phyloP scores from a whole-genome alignment of 2,888 invertebrate species.

The Cryptocephalus primarius region DNA sequence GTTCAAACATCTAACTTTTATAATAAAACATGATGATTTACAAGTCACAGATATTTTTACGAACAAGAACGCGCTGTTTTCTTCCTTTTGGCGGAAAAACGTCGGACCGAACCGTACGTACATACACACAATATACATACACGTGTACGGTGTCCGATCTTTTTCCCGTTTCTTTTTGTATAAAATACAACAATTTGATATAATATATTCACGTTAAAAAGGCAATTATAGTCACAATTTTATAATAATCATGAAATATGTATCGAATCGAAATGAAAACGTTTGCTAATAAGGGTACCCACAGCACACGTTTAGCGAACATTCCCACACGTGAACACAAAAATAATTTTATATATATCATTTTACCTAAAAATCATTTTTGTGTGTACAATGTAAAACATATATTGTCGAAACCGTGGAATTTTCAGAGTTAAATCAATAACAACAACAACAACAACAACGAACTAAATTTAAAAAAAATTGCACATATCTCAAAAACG shows the following conservation, averaged over 20 bases:
- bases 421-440: slow-evolving; percentile 20
- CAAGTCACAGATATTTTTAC: slow-evolving; percentile 36
- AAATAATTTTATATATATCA: slow-evolving; percentile 14
- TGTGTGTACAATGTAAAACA: slow-evolving; percentile 30
- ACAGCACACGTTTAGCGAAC: slow-evolving; percentile 3
- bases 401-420: slow-evolving; percentile 41
- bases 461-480: slow-evolving; percentile 13
- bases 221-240: slow-evolving; percentile 40
- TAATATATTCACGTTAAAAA: slow-evolving; percentile 39
- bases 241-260: slow-evolving; percentile 20
- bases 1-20: slow-evolving; percentile 40
- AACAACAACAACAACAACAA: too few relatives aligned
- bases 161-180: slow-evolving; percentile 14
- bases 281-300: slow-evolving; percentile 1
- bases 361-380: slow-evolving; percentile 12
- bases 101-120: slow-evolving; percentile 15
- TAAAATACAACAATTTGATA: slow-evolving; percentile 32
- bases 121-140: background rate
- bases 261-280: slow-evolving; percentile 1
- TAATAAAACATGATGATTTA: slow-evolving; percentile 36
- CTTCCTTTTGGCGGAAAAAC: slow-evolving; percentile 23
- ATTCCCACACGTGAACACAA: slow-evolving; percentile 11
- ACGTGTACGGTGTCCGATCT: background rate
- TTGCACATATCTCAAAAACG: slow-evolving; percentile 12
- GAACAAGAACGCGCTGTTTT: slow-evolving; percentile 35